Evolutionary conservation across 2,113 vertebrate genomes (phyloP).

Genomic region (Circaetus gallicus): DNA sequence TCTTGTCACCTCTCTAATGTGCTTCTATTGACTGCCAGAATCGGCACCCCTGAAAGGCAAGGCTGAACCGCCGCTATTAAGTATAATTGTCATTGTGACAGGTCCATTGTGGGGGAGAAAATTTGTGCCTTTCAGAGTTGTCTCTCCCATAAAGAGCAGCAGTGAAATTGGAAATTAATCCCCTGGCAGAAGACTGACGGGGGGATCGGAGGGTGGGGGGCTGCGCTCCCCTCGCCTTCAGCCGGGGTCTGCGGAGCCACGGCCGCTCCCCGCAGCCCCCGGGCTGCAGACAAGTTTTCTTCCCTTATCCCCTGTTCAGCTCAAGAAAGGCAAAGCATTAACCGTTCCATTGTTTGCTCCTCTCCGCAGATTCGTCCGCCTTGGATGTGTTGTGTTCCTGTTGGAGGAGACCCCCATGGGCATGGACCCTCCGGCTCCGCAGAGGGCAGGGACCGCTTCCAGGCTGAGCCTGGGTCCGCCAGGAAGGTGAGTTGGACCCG

Average conservation of each 20-base stretch:
- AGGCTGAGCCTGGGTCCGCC: background rate
- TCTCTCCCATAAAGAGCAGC: background rate
- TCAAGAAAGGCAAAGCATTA: background rate
- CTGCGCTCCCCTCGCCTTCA: background rate
- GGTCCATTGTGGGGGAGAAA: background rate
- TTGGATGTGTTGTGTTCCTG: background rate
- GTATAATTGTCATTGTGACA: background rate
- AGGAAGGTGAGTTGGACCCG: background rate
- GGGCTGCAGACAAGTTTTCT: fast-evolving
- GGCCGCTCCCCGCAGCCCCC: background rate
- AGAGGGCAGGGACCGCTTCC: fast-evolving
- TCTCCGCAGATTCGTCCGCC: background rate
- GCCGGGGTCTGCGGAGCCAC: background rate
- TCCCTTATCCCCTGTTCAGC: background rate
- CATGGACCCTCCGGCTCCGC: fast-evolving
- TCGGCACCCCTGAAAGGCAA: background rate
- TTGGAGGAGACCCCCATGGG: fast-evolving
- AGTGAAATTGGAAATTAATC: background rate
- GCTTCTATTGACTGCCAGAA: background rate
- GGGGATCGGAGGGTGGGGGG: background rate
- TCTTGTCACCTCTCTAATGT: background rate
- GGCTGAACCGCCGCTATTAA: background rate
- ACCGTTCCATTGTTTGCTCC: background rate
- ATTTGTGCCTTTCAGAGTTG: background rate
- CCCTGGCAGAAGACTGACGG: background rate